These are phyloP conservation scores for Euspilapteryx auroguttella DNA, from an alignment of 2,888 invertebrate genomes.

Conservation along the genomic window DNA sequence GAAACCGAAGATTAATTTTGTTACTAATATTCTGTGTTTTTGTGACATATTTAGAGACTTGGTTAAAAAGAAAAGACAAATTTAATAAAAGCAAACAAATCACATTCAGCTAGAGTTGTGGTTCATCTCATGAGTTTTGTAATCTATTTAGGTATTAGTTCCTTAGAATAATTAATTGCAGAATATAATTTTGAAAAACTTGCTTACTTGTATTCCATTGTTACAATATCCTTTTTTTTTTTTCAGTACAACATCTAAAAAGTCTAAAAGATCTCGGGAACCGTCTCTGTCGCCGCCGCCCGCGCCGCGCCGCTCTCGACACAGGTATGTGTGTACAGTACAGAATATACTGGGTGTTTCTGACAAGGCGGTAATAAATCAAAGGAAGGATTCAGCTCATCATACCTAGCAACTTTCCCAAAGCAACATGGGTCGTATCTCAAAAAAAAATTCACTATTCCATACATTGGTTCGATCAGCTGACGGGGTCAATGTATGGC, in stretches of 20 bases:
- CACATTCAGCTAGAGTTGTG: too few species aligned
- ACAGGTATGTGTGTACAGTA: slow-evolving; percentile 23
- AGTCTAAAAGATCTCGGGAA: slow-evolving; percentile 50
- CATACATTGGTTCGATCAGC: too few species aligned
- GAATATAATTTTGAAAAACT: slow-evolving; percentile 4
- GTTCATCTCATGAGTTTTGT: neutral
- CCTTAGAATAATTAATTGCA: slow-evolving; percentile 6
- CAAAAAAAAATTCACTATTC: neutral
- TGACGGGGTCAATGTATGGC: too few species aligned
- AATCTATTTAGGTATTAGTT: neutral
- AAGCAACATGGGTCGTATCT: too few species aligned
- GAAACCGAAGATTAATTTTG: too few species aligned
- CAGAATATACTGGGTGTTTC: neutral
- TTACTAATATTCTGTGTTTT: too few species aligned
- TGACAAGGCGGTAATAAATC: too few species aligned
- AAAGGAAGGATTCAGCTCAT: too few species aligned
- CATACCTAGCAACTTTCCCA: too few species aligned
- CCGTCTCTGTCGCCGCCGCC: slow-evolving; percentile 46
- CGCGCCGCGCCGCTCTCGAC: slow-evolving; percentile 35
- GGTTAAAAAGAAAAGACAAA: too few species aligned
- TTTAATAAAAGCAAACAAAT: too few species aligned
- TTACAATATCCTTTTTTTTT: slow-evolving; percentile 3
- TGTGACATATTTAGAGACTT: too few species aligned
- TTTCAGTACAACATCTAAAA: slow-evolving; percentile 36
- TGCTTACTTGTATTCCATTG: slow-evolving; percentile 5